Percentiles rank a stretch among this genome's conserved stretches.
These are phyloP conservation scores for Zygogramma bicolorata DNA, from an alignment of 2,888 invertebrate species.

Conservation along the genomic window DNA sequence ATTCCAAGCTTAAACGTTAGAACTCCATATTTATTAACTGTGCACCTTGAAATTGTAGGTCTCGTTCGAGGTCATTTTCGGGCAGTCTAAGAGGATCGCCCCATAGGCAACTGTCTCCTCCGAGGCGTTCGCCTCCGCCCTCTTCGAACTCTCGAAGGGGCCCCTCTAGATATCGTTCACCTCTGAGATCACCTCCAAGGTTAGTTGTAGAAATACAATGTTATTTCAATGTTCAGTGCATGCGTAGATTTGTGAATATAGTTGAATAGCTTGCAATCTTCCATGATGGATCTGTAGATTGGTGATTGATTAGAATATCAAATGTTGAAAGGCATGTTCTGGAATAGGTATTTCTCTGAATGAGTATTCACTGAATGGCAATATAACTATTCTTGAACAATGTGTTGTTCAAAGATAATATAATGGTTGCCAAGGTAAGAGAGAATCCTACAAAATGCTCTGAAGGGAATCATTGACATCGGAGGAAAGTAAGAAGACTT, in stretches of 20 bases:
- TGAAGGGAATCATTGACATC: too few species aligned
- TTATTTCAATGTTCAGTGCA: constrained; percentile 24
- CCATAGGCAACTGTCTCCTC: constrained; percentile 62
- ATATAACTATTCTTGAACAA: too few species aligned
- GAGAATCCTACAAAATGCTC: too few species aligned
- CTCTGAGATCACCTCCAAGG: constrained; percentile 67
- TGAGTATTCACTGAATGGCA: too few species aligned
- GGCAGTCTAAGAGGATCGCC: constrained; percentile 69
- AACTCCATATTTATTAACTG: neutral
- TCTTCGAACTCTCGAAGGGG: constrained; percentile 51
- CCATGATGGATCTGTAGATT: too few species aligned
- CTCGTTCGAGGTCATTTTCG: constrained; percentile 75
- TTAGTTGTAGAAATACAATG: constrained; percentile 48
- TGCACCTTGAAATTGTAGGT: constrained; percentile 66
- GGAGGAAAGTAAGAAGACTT: too few species aligned
- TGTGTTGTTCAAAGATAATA: too few species aligned
- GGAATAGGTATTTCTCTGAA: too few species aligned
- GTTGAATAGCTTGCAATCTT: neutral
- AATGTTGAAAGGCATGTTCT: too few species aligned
- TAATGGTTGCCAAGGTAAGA: too few species aligned
- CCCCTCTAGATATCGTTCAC: constrained; percentile 69
- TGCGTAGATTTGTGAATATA: constrained; percentile 18
- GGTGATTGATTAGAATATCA: too few species aligned
- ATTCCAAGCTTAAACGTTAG: too few species aligned
- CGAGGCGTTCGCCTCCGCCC: constrained; percentile 59